These are phyloP conservation scores for Botia almorhae DNA, from an alignment of 2,797 vertebrate genomes.

Conservation along the genomic window DNA sequence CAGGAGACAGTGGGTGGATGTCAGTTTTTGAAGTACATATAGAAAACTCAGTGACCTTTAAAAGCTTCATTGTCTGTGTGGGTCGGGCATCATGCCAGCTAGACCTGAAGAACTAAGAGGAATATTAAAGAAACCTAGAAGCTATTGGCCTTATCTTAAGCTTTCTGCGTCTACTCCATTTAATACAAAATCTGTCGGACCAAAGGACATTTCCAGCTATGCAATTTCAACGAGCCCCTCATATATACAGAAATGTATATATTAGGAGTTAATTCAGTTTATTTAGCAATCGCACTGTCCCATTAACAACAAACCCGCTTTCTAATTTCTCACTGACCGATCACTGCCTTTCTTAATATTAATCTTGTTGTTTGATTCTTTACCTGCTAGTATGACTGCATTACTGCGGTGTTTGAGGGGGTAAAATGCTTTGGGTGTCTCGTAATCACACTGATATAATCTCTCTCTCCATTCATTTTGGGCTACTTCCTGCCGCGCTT, in stretches of 20 bases:
- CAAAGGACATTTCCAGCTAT: not conserved
- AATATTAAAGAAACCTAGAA: conserved; percentile 33
- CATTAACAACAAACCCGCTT: not conserved
- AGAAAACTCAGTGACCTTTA: conserved; percentile 44
- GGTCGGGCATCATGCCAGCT: conserved; percentile 18
- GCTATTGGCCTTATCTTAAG: not conserved
- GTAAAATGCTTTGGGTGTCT: conserved; percentile 20
- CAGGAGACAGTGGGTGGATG: conserved; percentile 39
- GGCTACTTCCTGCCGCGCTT: conserved; percentile 78
- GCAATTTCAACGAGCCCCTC: too few relatives aligned
- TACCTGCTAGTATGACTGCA: conserved; percentile 24
- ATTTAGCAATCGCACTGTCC: not conserved
- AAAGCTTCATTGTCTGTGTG: conserved; percentile 23
- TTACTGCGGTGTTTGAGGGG: conserved; percentile 15
- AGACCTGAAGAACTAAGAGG: conserved; percentile 18
- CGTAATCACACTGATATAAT: conserved; percentile 20
- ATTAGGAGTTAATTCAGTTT: not conserved
- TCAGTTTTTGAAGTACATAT: conserved; percentile 39
- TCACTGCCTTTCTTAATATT: not conserved
- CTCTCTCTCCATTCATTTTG: conserved; percentile 67
- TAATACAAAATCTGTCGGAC: not conserved
- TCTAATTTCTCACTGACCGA: conserved; percentile 16
- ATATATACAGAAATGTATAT: not conserved
- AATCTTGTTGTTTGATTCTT: conserved; percentile 12
- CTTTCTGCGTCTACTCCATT: not conserved